Conservation (phyloP, 2,113 vertebrate species). For the Tragelaphus scriptus region DNA sequence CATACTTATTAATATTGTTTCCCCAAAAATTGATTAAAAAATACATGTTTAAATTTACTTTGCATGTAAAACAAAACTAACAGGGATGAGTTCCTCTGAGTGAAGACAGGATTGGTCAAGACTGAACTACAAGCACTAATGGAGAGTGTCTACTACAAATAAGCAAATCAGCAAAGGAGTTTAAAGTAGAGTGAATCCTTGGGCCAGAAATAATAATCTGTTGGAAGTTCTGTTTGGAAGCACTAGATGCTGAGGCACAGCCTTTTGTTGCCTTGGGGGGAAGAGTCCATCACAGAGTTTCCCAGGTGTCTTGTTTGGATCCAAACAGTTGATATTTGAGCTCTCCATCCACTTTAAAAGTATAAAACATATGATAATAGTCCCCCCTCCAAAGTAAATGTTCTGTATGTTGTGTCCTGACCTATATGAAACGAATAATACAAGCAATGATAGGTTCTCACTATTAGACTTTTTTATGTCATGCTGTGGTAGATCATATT, state of each 20-base stretch:
- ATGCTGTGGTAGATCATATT: neutral
- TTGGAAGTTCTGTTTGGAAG: constrained; percentile 7
- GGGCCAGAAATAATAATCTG: constrained; percentile 21
- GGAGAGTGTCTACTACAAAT: constrained; percentile 23
- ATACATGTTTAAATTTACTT: constrained; percentile 16
- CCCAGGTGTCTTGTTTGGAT: neutral
- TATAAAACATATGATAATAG: neutral
- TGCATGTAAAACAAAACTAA: neutral
- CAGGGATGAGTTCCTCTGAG: neutral
- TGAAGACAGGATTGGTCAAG: constrained; percentile 32
- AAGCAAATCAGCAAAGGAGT: constrained; percentile 18
- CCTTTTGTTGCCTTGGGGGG: neutral
- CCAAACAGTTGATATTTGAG: neutral
- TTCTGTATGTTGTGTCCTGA: neutral
- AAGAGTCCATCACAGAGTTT: neutral
- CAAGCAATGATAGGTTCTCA: neutral
- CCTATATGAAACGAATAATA: neutral
- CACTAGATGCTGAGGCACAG: neutral
- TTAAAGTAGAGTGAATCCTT: neutral
- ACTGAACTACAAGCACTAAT: neutral
- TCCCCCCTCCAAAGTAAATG: neutral
- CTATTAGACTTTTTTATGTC: neutral
- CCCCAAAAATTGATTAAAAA: neutral
- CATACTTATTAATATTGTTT: constrained; percentile 1
- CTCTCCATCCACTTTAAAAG: neutral